Base-by-base conservation (phyloP, 2,888 invertebrate genomes). In the Andrena chrysosceles region DNA sequence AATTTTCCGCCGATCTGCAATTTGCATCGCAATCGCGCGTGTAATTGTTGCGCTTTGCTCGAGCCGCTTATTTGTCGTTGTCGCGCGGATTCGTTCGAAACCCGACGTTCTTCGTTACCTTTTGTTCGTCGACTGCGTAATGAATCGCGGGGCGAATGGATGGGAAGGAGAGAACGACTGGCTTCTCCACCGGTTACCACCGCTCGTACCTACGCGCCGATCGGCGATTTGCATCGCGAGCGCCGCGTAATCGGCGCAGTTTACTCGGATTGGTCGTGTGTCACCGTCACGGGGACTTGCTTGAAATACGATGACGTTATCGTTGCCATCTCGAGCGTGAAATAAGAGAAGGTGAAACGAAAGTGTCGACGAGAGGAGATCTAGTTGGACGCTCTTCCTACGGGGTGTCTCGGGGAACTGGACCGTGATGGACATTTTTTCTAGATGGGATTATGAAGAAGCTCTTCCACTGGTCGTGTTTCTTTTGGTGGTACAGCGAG, bases 1-100 rank as follows among this genome's bases (percentile, higher is more conserved):
- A 48, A 72, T 72, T 72, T 72, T 35, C 49, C 59, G 8, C 49
- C 49, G 66, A 66, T 66, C 26, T n/a, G n/a, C 20, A 56, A 4
- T 59, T 72, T 59, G 13, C 26, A 49, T 35, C 8, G n/a, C 23
- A 31, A 49, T 49, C 56, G 56, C 10, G 42, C 62, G 49, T 31
- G 42, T 62, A 62, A 69, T 54, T 23, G 62, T 62, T 33, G 33
- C 23, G 52, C 6, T 7, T 35, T 42, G 42, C 8, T 42, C 16
- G 20, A 35, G 35, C 29, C 23, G 10, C 35, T 52, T 31, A 16
- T 20, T 26, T 42, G 20, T 52, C 52, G 49, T 33, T 56, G 33
- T 26, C 35, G 69, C 49, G 26, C 13, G 33, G 10, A 20, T 49
- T 2, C 42, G 29, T 20, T 31, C 16, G 33, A 59, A 31, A 23